Evolutionary conservation across 2,797 vertebrate species (phyloP).

Genomic region (Poecilia velifera): DNA sequence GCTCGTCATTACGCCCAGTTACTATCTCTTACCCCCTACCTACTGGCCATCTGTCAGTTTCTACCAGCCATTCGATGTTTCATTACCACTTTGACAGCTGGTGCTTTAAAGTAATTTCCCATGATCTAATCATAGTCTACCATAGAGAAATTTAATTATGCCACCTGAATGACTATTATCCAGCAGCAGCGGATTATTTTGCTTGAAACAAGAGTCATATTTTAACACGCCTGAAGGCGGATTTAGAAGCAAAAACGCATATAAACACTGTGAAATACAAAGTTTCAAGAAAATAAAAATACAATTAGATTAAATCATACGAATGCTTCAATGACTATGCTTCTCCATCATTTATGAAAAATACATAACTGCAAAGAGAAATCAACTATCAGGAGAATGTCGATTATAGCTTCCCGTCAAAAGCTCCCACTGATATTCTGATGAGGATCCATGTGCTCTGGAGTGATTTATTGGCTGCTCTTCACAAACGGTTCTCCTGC

Average conservation of each 20-base stretch:
- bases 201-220: background rate
- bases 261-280: background rate
- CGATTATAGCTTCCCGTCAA: slow-evolving; percentile 8
- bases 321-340: background rate
- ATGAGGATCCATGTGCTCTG: slow-evolving; percentile 40
- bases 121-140: background rate
- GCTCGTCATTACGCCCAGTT: background rate
- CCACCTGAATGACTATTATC: background rate
- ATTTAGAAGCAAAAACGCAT: background rate
- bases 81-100: background rate
- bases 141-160: background rate
- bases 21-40: background rate
- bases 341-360: background rate
- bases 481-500: slow-evolving; percentile 6
- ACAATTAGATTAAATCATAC: background rate
- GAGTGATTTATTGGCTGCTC: background rate
- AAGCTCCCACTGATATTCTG: slow-evolving; percentile 48
- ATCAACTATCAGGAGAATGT: background rate
- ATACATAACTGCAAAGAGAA: background rate
- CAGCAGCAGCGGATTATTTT: background rate
- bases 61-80: background rate
- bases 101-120: background rate
- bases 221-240: background rate
- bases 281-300: background rate
- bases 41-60: background rate